Conservation (phyloP, 2,797 vertebrate species). For the Typhlichthys subterraneus region DNA sequence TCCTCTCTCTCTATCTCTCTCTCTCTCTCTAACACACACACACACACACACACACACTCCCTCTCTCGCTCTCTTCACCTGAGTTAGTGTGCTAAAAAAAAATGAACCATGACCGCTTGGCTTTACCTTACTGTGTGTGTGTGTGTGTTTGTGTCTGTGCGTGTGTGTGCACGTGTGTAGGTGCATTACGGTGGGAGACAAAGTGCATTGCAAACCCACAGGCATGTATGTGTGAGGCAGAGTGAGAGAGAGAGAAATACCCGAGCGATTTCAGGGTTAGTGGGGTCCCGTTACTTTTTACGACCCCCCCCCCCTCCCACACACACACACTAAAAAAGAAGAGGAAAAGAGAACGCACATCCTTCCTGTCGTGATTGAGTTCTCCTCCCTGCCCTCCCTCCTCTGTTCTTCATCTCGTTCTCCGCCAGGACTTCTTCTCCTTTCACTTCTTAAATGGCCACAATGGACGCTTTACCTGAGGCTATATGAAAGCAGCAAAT, state of each 20-base stretch:
- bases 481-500: conserved; percentile 55
- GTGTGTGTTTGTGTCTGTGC: conserved; percentile 3
- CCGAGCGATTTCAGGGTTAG: conserved; percentile 66
- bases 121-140: not conserved
- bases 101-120: conserved; percentile 34
- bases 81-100: conserved; percentile 47
- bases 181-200: conserved; percentile 23
- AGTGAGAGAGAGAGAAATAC: conserved; percentile 44
- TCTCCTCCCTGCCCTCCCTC: conserved; percentile 46
- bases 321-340: conserved; percentile 60
- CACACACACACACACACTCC: conserved; percentile 17
- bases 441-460: conserved; percentile 55
- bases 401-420: not conserved
- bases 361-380: conserved; percentile 66
- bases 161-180: conserved; percentile 9
- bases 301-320: conserved; percentile 29
- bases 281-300: conserved; percentile 75
- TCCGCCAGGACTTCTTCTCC: conserved; percentile 48
- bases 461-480: conserved; percentile 53
- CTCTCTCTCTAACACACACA: conserved; percentile 13
- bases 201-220: conserved; percentile 19
- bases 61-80: conserved; percentile 39
- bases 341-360: conserved; percentile 69
- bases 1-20: conserved; percentile 20
- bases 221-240: not conserved